These are phyloP conservation scores for Phainopepla nitens DNA, from an alignment of 2,113 vertebrate genomes.

Conservation along the genomic window DNA sequence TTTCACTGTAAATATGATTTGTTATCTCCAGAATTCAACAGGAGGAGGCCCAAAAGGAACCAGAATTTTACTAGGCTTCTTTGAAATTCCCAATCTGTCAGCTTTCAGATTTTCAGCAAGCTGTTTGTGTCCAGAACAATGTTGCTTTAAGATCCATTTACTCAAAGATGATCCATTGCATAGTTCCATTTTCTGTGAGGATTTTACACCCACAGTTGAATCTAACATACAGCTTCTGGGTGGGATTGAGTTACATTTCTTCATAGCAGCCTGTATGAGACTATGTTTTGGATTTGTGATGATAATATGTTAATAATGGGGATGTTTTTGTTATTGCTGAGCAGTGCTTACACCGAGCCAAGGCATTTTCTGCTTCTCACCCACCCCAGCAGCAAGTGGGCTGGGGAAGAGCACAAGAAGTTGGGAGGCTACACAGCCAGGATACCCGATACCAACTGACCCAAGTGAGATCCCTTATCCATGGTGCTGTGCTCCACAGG, in stretches of 20 bases:
- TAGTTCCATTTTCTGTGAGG: neutral
- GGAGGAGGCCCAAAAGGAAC: neutral
- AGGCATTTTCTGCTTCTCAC: neutral
- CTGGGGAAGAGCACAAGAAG: too few relatives aligned
- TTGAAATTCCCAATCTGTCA: neutral
- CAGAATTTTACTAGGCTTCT: neutral
- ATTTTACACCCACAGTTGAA: neutral
- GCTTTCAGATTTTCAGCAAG: neutral
- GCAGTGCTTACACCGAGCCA: neutral
- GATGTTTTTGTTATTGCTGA: neutral
- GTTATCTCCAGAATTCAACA: neutral
- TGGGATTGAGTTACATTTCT: neutral
- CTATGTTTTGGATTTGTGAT: neutral
- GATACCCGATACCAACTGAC: neutral
- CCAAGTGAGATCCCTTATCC: neutral
- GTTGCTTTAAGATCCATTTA: neutral
- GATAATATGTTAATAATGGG: neutral
- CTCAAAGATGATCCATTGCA: neutral
- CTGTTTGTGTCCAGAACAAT: neutral
- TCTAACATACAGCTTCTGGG: neutral
- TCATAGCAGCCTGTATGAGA: neutral
- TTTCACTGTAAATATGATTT: neutral
- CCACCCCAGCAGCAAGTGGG: neutral
- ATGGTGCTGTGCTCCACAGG: neutral
- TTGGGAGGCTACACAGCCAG: neutral